Base-by-base conservation (phyloP, 2,113 vertebrate species). In the Pao palembangensis region DNA sequence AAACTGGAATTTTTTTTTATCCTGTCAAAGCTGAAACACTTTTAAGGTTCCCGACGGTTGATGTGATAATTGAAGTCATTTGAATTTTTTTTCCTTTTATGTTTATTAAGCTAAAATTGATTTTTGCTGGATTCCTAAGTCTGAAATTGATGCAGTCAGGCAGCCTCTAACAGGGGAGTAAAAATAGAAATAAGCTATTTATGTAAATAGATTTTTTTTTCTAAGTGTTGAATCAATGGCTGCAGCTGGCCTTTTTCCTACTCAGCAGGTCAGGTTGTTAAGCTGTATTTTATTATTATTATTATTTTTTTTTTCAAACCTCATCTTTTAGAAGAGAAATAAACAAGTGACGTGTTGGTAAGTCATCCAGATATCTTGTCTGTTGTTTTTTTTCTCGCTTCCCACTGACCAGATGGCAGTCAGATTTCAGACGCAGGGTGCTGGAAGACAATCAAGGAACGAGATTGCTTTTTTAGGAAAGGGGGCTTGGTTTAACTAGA, bases 391-490 rank as follows among this genome's bases (percentile, higher is more conserved):
- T 53, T 14, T 51, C 44, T 46, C 55, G 34, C 82, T 76, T 86
- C 80, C 70, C 79, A 77, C 79, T 62, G 69, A 81, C 84, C 84
- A 87, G 78, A 89, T 86, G 86, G 85, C 76, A 61, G 75, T 84
- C 84, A 77, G 84, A 86, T 87, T 82, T 83, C 73, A 84, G 77
- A 82, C 79, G 49, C 76, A 67, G 75, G 76, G 67, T 72, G 79
- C 78, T 86, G 83, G 79, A 88, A 85, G 82, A 86, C 79, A 86
- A 86, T 88, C 86, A 85, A 84, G 85, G 66, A 73, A 73, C 77
- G 80, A 86, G 79, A 87, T 86, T 86, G 85, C 79, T 85, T 86
- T 86, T 84, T 86, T 78, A 77, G 72, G 61, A 75, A 49, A 74
- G 64, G 56, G 72, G 71, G 58, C 78, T 80, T 77, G 83, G 67